These are phyloP conservation scores for Natator depressus DNA, from an alignment of 2,113 vertebrate genomes.

Conservation along the genomic window DNA sequence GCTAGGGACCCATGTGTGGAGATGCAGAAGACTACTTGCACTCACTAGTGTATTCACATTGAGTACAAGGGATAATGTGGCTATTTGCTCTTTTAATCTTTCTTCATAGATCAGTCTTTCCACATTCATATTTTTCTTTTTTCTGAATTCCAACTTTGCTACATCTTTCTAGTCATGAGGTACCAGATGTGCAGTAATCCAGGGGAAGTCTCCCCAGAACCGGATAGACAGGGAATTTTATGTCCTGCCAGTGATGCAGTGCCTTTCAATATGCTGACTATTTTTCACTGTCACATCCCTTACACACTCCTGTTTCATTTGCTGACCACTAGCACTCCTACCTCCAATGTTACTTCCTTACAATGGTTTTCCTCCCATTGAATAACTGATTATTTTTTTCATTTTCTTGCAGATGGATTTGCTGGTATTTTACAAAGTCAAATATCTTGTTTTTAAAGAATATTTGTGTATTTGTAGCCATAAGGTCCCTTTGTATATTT, in stretches of 20 bases:
- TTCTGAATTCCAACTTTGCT: not conserved
- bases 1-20: not conserved
- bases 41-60: not conserved
- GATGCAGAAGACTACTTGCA: not conserved
- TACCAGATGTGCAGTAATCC: not conserved
- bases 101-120: not conserved
- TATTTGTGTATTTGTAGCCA: not conserved
- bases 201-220: not conserved
- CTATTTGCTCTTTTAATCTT: not conserved
- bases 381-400: not conserved
- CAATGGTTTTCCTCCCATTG: not conserved
- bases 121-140: not conserved
- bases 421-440: not conserved
- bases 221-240: not conserved
- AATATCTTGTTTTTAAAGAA: not conserved
- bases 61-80: not conserved
- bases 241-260: not conserved
- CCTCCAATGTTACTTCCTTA: not conserved
- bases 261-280: not conserved
- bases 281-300: not conserved
- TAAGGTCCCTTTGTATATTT: not conserved
- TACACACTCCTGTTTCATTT: not conserved
- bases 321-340: rapidly evolving
- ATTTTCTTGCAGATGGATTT: not conserved
- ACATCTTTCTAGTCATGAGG: not conserved